Evolutionary conservation across 2,888 invertebrate genomes (phyloP).

Genomic region (Serripes groenlandicus): DNA sequence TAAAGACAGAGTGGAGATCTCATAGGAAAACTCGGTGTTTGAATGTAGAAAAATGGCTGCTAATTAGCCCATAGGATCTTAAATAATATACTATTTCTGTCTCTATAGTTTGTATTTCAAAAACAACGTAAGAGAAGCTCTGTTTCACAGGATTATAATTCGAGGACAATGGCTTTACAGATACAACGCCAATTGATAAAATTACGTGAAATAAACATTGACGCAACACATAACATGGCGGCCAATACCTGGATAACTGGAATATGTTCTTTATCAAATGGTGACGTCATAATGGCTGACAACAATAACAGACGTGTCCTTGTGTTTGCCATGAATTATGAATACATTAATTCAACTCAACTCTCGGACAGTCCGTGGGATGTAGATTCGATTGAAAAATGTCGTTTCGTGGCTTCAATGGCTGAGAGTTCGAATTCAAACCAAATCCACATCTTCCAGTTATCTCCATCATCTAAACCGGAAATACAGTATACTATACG

Average conservation of each 20-base stretch:
- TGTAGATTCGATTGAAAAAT: not conserved
- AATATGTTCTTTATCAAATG: constrained; percentile 8
- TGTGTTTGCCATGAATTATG: not conserved
- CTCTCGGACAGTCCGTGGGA: constrained; percentile 4
- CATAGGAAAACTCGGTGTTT: too few relatives aligned
- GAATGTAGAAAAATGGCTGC: not conserved
- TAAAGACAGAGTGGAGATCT: too few relatives aligned
- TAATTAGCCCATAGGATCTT: too few relatives aligned
- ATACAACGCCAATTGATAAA: not conserved
- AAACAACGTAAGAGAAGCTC: not conserved
- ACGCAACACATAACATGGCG: not conserved
- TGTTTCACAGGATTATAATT: not conserved
- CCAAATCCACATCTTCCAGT: constrained; percentile 5
- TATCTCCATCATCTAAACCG: not conserved
- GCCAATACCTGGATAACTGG: constrained; percentile 11
- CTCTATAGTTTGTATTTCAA: too few relatives aligned
- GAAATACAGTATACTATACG: constrained; percentile 11
- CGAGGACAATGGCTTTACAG: not conserved
- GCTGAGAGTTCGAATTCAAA: not conserved
- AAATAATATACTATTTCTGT: too few relatives aligned
- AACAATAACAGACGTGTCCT: constrained; percentile 5
- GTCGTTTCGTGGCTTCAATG: constrained; percentile 4
- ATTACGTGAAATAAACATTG: constrained; percentile 3
- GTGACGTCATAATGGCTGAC: constrained; percentile 14
- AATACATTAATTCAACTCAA: not conserved